These are phyloP conservation scores for Drosophila nigromelanica DNA, from an alignment of 1,140 invertebrate species.

Conservation along the genomic window DNA sequence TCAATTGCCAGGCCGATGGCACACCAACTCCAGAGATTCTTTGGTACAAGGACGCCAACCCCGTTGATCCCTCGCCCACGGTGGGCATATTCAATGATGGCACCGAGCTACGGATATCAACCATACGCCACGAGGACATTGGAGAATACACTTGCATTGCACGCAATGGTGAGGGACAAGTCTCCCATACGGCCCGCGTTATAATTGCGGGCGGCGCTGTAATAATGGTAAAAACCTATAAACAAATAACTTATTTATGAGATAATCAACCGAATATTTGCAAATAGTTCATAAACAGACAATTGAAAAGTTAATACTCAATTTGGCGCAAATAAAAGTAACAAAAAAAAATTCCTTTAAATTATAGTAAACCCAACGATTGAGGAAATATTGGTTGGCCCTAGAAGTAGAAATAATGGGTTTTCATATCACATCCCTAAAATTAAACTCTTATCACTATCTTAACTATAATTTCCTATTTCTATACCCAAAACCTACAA, in stretches of 20 bases:
- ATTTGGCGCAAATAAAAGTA: constrained; percentile 6
- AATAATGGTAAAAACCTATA: constrained; percentile 86
- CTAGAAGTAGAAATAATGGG: constrained; percentile 11
- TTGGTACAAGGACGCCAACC: constrained; percentile 95
- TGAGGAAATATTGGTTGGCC: neutral
- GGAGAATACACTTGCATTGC: constrained; percentile 98
- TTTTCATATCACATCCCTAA: neutral
- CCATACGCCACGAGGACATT: constrained; percentile 95
- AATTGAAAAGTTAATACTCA: neutral
- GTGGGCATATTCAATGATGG: constrained; percentile 95
- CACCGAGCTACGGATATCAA: constrained; percentile 95
- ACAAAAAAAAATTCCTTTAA: neutral
- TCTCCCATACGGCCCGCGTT: constrained; percentile 96
- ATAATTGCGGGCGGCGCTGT: constrained; percentile 96
- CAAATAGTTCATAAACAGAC: constrained; percentile 24
- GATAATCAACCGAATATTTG: constrained; percentile 23
- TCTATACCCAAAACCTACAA: neutral
- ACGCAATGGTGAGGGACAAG: constrained; percentile 96
- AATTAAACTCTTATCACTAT: neutral
- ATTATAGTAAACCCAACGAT: neutral
- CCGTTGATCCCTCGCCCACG: constrained; percentile 93
- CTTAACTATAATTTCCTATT: constrained; percentile 7
- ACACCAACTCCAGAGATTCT: constrained; percentile 95
- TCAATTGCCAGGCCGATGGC: constrained; percentile 97
- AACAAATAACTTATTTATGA: constrained; percentile 67